phyloP scores from a whole-genome alignment of 2,797 vertebrate genomes.

The Erethizon dorsatum region DNA sequence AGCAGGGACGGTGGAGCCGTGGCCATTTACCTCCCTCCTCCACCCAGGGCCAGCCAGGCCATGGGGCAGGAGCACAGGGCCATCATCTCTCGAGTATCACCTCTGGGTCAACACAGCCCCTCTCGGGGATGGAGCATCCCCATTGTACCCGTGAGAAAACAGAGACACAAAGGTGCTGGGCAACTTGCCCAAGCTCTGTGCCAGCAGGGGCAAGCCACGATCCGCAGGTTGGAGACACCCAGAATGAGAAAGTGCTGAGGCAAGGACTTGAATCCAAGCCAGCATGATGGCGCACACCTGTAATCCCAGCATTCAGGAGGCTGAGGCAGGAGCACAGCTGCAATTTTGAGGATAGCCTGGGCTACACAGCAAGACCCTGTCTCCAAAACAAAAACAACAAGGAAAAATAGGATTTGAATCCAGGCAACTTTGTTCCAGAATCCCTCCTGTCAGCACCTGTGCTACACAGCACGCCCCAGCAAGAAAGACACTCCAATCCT shows the following conservation, averaged over 20 bases:
- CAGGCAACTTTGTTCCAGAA: neutral
- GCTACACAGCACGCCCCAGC: neutral
- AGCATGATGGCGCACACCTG: fast-evolving
- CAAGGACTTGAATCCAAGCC: neutral
- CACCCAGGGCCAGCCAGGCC: neutral
- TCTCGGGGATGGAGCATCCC: neutral
- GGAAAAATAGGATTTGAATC: neutral
- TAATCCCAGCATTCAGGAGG: neutral
- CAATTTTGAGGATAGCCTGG: neutral
- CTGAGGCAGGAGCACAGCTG: neutral
- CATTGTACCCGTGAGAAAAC: neutral
- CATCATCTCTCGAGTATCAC: neutral
- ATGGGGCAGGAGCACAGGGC: fast-evolving
- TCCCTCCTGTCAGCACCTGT: fast-evolving
- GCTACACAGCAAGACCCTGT: neutral
- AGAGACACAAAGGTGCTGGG: neutral
- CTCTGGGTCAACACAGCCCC: neutral
- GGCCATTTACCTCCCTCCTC: neutral
- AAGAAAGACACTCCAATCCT: neutral
- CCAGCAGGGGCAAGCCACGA: neutral
- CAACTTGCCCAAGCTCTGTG: neutral
- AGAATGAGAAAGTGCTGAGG: neutral
- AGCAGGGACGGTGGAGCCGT: neutral
- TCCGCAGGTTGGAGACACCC: neutral
- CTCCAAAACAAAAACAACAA: neutral